Evolutionary conservation across 2,888 invertebrate species (phyloP), one percentile per base, ranked within the genome.

Genomic region (Heteromurus nitidus): DNA sequence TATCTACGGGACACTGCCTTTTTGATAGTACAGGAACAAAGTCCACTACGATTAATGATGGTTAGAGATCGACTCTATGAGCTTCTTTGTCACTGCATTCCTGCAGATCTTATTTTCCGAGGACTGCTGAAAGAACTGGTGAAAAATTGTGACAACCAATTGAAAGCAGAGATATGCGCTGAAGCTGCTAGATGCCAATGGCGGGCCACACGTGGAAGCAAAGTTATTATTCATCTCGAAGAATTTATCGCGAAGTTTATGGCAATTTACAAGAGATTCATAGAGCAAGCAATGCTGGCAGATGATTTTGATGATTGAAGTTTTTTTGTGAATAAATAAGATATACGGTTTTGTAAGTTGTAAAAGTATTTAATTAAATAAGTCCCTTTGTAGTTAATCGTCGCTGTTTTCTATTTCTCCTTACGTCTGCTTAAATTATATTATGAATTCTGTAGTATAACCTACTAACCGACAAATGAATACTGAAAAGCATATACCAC

Each of bases 221-320:
- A 99, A 90, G 93, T 95, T 24, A 98, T 99, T 88, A 98, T 97
- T 88, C 99, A 99, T 89, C 91, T 99, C 70, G 99, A 99, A 90
- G 98, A 98, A 1, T 99, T 99, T 91, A 94, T 98, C 64, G 97
- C 97, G 0, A 95, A 95, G 87, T 98, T 98, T 89, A 99, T 99
- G 99, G 92, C 94, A 42, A 93, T 96, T 86, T 98, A 97, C 89
- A 95, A 96, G 88, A 93, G 94, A 87, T 97, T 95, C 89, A 92
- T 96, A 89, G 95, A 95, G 88, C 93, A 94, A 87, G 92, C 92
- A 28, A 92, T 92, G 24, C 88, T 93, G 86, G 92, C 91, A 73
- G 92, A 88, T 68, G 85, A 84, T 68, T 82, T 80, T 58, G 85
- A 86, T 67, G 74, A 79, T 53, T 36, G 31, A 64, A 36, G 18